phyloP scores from a whole-genome alignment of 1,140 invertebrate species.

The Drosophila lacteicornis region DNA sequence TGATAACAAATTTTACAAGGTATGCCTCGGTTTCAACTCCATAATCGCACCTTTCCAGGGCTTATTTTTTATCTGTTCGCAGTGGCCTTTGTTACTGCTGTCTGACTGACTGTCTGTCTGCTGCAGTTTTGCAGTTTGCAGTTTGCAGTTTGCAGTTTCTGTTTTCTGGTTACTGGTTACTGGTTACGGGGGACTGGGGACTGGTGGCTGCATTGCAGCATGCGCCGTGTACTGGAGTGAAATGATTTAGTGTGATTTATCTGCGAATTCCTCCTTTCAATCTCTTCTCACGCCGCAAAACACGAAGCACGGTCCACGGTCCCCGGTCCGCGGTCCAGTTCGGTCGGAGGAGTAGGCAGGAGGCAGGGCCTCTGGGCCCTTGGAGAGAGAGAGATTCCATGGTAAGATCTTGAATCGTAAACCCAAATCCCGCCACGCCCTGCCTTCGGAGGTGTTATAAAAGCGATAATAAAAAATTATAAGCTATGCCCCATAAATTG shows the following conservation, averaged over 20 bases:
- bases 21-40: not conserved
- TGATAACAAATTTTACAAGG: not conserved
- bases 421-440: conserved; percentile 34
- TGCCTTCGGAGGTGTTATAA: conserved; percentile 69
- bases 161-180: conserved; percentile 1
- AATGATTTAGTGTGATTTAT: conserved; percentile 84
- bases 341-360: conserved; percentile 10
- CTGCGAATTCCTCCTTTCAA: conserved; percentile 81
- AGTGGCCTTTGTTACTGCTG: conserved; percentile 48
- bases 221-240: conserved; percentile 72
- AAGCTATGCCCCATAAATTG: conserved; percentile 82
- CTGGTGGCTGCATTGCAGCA: conserved; percentile 65
- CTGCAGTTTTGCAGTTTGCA: conserved; percentile 15
- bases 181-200: not conserved
- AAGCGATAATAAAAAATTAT: conserved; percentile 82
- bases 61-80: conserved; percentile 17
- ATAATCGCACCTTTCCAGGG: not conserved
- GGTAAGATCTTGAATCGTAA: conserved; percentile 6
- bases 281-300: conserved; percentile 78
- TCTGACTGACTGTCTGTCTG: conserved; percentile 31
- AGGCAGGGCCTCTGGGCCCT: not conserved
- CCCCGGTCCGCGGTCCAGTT: not conserved
- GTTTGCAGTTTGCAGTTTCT: conserved; percentile 13
- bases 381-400: not conserved
- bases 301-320: conserved; percentile 7